These are phyloP conservation scores for Peromyscus aztecus DNA, from an alignment of 2,797 vertebrate genomes.

Conservation along the genomic window DNA sequence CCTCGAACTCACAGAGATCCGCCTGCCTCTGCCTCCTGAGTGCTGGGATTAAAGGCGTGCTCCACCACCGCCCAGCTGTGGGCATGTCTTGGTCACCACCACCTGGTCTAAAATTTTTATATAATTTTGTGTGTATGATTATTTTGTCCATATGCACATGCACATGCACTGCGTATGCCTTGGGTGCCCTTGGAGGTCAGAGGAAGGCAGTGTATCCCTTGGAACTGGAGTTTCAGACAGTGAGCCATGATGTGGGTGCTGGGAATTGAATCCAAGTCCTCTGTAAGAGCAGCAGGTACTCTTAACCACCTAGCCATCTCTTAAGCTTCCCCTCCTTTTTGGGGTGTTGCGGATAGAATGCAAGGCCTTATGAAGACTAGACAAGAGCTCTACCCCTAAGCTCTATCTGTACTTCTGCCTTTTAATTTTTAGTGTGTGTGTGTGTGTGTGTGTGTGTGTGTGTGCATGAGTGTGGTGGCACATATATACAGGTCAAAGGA, in stretches of 20 bases:
- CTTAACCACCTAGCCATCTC: not conserved
- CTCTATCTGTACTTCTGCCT: too few species aligned
- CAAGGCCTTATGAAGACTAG: too few species aligned
- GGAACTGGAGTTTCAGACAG: not conserved
- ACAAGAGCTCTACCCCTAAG: not conserved
- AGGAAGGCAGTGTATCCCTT: not conserved
- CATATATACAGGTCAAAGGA: not conserved
- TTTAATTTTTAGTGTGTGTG: not conserved
- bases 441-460: not conserved
- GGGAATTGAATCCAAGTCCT: not conserved
- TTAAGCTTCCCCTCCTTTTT: too few species aligned
- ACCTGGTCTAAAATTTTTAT: not conserved
- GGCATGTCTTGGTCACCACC: too few species aligned
- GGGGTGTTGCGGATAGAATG: not conserved
- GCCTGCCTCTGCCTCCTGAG: too few species aligned
- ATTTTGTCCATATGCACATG: not conserved
- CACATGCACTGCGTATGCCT: too few species aligned
- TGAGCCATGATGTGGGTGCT: not conserved
- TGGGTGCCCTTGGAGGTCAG: not conserved
- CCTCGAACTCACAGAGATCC: too few species aligned
- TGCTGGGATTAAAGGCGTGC: too few species aligned
- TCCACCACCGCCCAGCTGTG: too few species aligned
- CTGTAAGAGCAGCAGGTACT: not conserved
- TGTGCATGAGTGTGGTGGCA: not conserved
- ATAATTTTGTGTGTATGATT: not conserved